Base-by-base conservation (phyloP, 2,888 invertebrate genomes). In the Synergus umbraculus region DNA sequence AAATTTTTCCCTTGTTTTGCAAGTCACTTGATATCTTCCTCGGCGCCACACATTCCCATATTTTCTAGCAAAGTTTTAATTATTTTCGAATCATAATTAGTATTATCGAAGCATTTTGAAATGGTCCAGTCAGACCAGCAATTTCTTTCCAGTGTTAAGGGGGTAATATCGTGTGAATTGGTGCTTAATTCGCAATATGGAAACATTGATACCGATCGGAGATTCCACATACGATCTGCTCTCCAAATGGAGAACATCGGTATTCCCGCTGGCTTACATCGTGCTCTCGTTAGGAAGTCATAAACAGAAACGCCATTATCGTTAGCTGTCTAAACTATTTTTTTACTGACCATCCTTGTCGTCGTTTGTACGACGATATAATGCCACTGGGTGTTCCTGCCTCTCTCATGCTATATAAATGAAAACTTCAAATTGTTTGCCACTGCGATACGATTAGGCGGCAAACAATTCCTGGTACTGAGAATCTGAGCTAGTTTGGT, bases 401-500 rank as follows among this genome's bases (percentile, higher is more conserved):
- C 13, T 12, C 29, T 63, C 63, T 22, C 13, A 63, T 29, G 29
- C 29, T 22, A 29, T 49, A 29, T 43, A 46, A 67, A 67, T 67
- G 46, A 67, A 67, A 44, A 22, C 4, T 67, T 67, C 44, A 67
- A 67, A 73, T 37, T 73, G 10, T 54, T 54, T 54, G n/a, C 63
- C 29, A 63, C 63, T 29, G 63, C 29, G 29, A 63, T 54, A 73
- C 49, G 29, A 73, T 73, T 73, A 22, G 49, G 49, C 37, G 73
- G 49, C 54, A 73, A 73, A 73, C 54, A 73, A 49, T 66, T 9
- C 65, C 41, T 63, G 64, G 78, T 81, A 79, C 79, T 77, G 29
- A 77, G 79, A 81, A 82, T 73, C 67, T 18, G 76, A 78, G 67
- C 82, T 76, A 81, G 76, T 81, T 79, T 79, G 79, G 80, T 81